phyloP scores from a whole-genome alignment of 1,140 invertebrate genomes.

The Paraescarpia echinospica region DNA sequence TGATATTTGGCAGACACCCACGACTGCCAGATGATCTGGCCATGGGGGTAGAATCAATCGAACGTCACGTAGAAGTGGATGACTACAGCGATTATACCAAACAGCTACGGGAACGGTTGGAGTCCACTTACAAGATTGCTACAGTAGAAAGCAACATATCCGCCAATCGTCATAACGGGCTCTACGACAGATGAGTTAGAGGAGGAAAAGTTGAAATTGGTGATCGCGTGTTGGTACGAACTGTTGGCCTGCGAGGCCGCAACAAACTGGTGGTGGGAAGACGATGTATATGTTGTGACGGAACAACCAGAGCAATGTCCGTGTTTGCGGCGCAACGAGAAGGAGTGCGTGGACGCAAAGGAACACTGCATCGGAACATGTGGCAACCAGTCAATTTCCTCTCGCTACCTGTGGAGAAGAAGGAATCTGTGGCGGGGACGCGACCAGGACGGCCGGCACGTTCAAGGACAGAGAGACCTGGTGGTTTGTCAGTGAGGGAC shows the following conservation, averaged over 20 bases:
- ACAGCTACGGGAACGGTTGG: not conserved
- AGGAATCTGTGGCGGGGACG: too few species aligned
- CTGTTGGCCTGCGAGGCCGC: not conserved
- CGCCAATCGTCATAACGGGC: too few species aligned
- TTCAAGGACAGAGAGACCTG: too few species aligned
- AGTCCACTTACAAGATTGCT: too few species aligned
- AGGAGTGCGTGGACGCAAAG: not conserved
- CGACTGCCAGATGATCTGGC: constrained; percentile 30
- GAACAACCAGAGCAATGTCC: not conserved
- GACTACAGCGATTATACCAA: not conserved
- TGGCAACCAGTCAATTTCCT: not conserved
- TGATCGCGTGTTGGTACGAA: constrained; percentile 11
- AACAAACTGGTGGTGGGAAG: constrained; percentile 13
- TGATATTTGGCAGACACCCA: constrained; percentile 41
- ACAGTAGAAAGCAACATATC: too few species aligned
- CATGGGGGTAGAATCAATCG: constrained; percentile 19
- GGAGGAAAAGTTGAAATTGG: constrained; percentile 1
- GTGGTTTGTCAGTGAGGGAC: too few species aligned
- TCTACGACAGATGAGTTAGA: too few species aligned
- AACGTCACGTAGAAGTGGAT: not conserved
- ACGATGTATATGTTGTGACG: not conserved
- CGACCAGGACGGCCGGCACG: too few species aligned
- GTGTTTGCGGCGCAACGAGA: not conserved
- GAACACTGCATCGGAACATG: constrained; percentile 7
- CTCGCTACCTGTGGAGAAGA: too few species aligned